Evolutionary conservation across 1,140 invertebrate genomes (phyloP), one percentile per base, ranked within the genome.

Genomic region (Musca vetustissima): DNA sequence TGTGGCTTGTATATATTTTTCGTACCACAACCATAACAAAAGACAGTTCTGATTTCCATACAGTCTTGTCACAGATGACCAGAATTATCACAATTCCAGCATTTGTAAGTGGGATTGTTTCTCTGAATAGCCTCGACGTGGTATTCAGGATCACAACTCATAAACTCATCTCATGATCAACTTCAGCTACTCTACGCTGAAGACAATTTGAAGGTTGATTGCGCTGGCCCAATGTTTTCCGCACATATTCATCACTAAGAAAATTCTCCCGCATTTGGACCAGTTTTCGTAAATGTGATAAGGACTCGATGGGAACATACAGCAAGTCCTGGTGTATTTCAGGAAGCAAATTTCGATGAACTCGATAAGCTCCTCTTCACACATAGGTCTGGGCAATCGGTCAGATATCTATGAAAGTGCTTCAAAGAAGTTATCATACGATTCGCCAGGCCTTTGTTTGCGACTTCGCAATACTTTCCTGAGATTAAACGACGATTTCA

Each of bases 1-100:
- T 66, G 64, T 4, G 64, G 64, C 22, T 69, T 69, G 15, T 69
- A 69, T 36, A 55, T 32, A 25, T 68, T 61, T 21, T 68, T 68
- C 19, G 28, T 25, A 1, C 69, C 64, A 32, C 69, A 70, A 24
- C 69, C 64, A 36, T 66, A 66, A 21, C 64, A 70, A 65, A 70
- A 69, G 19, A 69, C n/a, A n/a, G 36, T 69, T 14, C 59, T 14
- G n/a, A 14, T 14, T 25, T 52, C 17, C 17, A 49, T 4, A 11
- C 59, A 69, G 14, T 53, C 36, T 24, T 67, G 43, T 48, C 66
- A 67, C 61, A n/a, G n/a, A n/a, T n/a, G n/a, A n/a, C n/a, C n/a
- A n/a, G n/a, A n/a, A n/a, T n/a, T n/a, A n/a, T n/a, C 53, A n/a
- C 36, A 25, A 15, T 59, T 49, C 67, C 36, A 64, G 36, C 61